Conservation (phyloP, 1,140 invertebrate genomes). For the Drosophila equinoxialis region DNA sequence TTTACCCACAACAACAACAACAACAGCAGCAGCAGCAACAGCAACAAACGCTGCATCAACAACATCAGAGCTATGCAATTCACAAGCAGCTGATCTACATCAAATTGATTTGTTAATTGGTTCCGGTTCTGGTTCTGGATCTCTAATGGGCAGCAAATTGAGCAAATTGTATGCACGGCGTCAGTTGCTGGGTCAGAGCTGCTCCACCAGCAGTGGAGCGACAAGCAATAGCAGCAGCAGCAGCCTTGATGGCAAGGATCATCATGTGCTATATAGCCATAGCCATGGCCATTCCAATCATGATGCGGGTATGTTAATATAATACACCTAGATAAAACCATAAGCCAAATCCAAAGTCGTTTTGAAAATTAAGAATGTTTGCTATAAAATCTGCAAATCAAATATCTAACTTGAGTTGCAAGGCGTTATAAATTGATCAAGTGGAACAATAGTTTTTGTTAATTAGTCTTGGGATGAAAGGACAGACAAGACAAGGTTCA, state of each 20-base stretch:
- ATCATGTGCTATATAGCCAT: conserved; percentile 1
- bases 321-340: no score
- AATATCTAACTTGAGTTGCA: no score
- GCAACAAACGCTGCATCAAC: not conserved
- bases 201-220: conserved; percentile 35
- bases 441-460: no score
- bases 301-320: conserved; percentile 51
- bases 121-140: conserved; percentile 2
- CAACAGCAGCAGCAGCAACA: conserved; percentile 12
- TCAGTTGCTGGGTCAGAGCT: conserved; percentile 59
- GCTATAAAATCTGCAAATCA: no score
- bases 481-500: no score
- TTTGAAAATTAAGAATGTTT: no score
- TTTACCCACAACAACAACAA: conserved; percentile 50
- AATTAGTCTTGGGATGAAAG: no score
- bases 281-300: conserved; percentile 10
- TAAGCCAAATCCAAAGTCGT: no score
- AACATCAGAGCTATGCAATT: conserved; percentile 26
- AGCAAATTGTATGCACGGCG: conserved; percentile 73
- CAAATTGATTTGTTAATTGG: conserved; percentile 15
- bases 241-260: conserved; percentile 54
- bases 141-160: conserved; percentile 59
- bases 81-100: conserved; percentile 33
- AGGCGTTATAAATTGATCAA: no score
- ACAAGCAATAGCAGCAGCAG: conserved; percentile 33